Evolutionary conservation across 2,113 vertebrate genomes (phyloP), one percentile per base, ranked within the genome.

Genomic region (Aplodontia rufa): DNA sequence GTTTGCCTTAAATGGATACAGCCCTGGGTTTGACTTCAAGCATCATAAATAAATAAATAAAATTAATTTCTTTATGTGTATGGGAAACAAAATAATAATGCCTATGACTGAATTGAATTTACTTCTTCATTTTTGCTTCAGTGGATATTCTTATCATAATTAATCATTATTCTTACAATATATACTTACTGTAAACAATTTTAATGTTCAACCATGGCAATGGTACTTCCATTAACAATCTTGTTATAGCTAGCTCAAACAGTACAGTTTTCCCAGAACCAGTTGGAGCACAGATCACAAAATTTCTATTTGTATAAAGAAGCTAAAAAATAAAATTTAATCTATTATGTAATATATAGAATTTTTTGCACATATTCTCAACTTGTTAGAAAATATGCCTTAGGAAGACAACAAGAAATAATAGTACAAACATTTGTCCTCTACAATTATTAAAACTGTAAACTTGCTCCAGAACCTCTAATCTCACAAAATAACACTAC

Each of bases 261-360:
- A 99, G 97, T 14, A 99, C 99, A 6, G 99, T 99, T 99, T 99
- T 99, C 91, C 99, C 99, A 97, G 99, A 99, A 96, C 99, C 99
- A 94, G 99, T 99, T 0, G 99, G 99, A 96, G 99, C 99, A 98
- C 99, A 99, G 91, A 99, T 98, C 96, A 99, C 99, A 98, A 99
- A 99, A 98, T 99, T 99, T 81, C 98, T 99, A 93, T 98, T 98
- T 51, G 99, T 99, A 97, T 99, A 99, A 96, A 99, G 98, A 98
- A 99, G 98, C 99, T 99, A 97, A 91, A 96, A 98, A 97, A 97
- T 58, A 98, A 92, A 96, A 96, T 47, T 68, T 87, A 81, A 72
- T 68, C 4, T 81, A 76, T 91, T 45, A 83, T 35, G 13, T 37
- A 80, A 95, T 60, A 83, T 22, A 74, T 0, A 88, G 28, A 85